These are phyloP conservation scores for Heterocephalus glaber DNA, from an alignment of 2,113 vertebrate genomes.

Conservation along the genomic window DNA sequence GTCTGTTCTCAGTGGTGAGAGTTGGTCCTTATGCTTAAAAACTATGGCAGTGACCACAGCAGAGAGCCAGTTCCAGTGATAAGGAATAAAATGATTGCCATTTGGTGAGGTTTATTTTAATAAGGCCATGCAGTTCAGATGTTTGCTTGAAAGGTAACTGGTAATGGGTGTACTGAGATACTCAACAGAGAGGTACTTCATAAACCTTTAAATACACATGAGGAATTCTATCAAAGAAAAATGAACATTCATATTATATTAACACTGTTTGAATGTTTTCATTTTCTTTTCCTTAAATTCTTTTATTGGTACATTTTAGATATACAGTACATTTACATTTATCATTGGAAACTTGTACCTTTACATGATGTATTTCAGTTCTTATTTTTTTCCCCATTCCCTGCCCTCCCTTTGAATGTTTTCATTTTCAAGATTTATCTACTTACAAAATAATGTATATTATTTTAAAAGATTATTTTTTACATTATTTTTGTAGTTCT, in stretches of 20 bases:
- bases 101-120: not conserved
- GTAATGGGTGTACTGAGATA: not conserved
- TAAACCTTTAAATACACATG: not conserved
- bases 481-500: slow-evolving; percentile 22
- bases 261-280: slow-evolving; percentile 23
- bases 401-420: slow-evolving; percentile 39
- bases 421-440: slow-evolving; percentile 40
- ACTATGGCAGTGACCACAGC: not conserved
- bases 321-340: too few relatives aligned
- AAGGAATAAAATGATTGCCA: slow-evolving; percentile 13
- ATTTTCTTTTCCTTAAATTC: too few relatives aligned
- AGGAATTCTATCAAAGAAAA: not conserved
- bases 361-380: too few relatives aligned
- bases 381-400: too few relatives aligned
- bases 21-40: not conserved
- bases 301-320: too few relatives aligned
- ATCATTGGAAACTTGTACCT: too few relatives aligned
- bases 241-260: not conserved
- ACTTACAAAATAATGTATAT: slow-evolving; percentile 20
- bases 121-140: not conserved
- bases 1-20: not conserved
- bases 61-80: not conserved
- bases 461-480: slow-evolving; percentile 46
- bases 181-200: not conserved
- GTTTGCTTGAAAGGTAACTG: slow-evolving; percentile 11